A percentile compares a stretch with the other conserved stretches of the same genome.
Evolutionary conservation across 1,140 invertebrate genomes (phyloP).

Genomic region (Lepidostoma basale): DNA sequence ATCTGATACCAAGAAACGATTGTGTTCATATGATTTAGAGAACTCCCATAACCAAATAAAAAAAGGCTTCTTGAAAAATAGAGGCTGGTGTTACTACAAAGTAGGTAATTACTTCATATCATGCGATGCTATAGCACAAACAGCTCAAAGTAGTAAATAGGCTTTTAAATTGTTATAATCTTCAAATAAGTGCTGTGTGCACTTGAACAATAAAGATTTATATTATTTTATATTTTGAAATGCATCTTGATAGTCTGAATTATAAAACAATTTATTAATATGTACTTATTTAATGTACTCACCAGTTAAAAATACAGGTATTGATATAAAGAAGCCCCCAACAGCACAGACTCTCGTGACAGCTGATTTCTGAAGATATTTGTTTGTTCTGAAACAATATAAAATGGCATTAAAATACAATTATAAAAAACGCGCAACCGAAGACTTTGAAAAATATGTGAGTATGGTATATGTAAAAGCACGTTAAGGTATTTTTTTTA

Average conservation of each 20-base stretch:
- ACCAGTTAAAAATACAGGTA: constrained; percentile 92
- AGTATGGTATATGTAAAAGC: too few relatives aligned
- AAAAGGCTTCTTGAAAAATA: constrained; percentile 3
- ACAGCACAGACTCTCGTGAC: constrained; percentile 89
- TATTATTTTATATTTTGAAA: not conserved
- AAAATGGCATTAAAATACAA: too few relatives aligned
- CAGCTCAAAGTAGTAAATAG: not conserved
- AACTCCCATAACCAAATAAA: not conserved
- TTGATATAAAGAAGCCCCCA: constrained; percentile 90
- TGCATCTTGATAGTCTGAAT: not conserved
- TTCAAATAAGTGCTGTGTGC: too few relatives aligned
- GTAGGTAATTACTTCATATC: constrained; percentile 5
- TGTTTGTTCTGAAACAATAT: constrained; percentile 78
- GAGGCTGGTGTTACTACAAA: not conserved
- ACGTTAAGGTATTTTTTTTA: too few relatives aligned
- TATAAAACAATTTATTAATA: not conserved
- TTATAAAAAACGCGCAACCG: too few relatives aligned
- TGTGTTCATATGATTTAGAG: too few relatives aligned
- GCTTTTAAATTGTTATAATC: too few relatives aligned
- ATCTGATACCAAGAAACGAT: too few relatives aligned
- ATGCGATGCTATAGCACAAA: constrained; percentile 9
- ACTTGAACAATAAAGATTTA: too few relatives aligned
- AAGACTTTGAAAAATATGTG: too few relatives aligned
- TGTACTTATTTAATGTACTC: constrained; percentile 47
- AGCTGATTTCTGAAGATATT: constrained; percentile 89